Evolutionary conservation across 2,888 invertebrate genomes (phyloP).

Genomic region (Lasioglossum lativentre): DNA sequence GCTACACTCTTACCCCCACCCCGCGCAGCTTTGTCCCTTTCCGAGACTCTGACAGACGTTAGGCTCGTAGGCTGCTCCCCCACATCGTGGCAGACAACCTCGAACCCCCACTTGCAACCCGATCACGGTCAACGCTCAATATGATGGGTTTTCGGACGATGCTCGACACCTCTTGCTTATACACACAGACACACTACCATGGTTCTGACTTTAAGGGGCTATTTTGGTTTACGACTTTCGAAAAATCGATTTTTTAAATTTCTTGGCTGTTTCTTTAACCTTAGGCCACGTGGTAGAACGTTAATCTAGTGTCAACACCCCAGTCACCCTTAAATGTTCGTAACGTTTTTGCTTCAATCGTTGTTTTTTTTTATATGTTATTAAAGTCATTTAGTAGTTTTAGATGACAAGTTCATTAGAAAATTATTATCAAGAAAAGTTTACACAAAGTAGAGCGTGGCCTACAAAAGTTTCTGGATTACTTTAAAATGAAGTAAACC

Average conservation of each 20-base stretch:
- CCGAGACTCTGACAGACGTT: conserved; percentile 18
- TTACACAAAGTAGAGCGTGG: too few relatives aligned
- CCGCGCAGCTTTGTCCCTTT: conserved; percentile 53
- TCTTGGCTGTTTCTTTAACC: not conserved
- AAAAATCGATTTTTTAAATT: not conserved
- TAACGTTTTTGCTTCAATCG: not conserved
- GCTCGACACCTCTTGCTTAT: conserved; percentile 44
- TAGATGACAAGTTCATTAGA: not conserved
- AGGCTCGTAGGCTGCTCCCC: conserved; percentile 43
- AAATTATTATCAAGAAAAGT: not conserved
- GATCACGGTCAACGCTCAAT: conserved; percentile 66
- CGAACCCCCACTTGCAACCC: conserved; percentile 50
- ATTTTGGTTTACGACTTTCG: not conserved
- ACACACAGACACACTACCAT: not conserved
- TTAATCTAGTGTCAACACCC: too few relatives aligned
- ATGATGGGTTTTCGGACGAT: conserved; percentile 52
- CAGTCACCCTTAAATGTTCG: not conserved
- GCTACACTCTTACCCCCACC: conserved; percentile 59
- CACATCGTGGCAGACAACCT: conserved; percentile 32
- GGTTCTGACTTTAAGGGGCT: not conserved
- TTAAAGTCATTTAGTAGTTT: not conserved
- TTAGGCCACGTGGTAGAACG: not conserved
- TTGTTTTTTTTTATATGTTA: not conserved
- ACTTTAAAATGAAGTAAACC: not conserved
- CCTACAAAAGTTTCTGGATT: not conserved